These are phyloP conservation scores for Polypedilum vanderplanki DNA, from an alignment of 1,140 invertebrate species.

Conservation along the genomic window DNA sequence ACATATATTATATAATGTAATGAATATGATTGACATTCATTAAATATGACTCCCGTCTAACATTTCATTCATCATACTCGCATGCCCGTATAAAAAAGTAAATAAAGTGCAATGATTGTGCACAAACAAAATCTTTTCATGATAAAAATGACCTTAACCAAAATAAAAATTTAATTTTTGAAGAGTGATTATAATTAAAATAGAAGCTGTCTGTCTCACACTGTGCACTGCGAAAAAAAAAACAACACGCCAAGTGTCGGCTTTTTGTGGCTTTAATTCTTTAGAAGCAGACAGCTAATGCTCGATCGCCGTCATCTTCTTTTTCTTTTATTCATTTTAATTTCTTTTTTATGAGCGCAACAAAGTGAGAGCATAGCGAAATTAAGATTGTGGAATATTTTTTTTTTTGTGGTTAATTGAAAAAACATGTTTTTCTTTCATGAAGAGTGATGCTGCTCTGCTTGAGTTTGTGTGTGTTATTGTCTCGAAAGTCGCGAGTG, in stretches of 20 bases:
- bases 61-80: neutral
- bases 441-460: neutral
- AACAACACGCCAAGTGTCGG: slow-evolving; percentile 9
- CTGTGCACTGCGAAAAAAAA: too few species aligned
- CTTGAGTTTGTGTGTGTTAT: neutral
- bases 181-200: too few species aligned
- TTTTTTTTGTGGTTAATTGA: slow-evolving; percentile 3
- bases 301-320: neutral
- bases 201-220: too few species aligned
- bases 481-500: neutral
- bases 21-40: slow-evolving; percentile 14
- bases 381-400: slow-evolving; percentile 3
- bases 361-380: slow-evolving; percentile 16
- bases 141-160: neutral
- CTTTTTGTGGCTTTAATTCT: slow-evolving; percentile 7
- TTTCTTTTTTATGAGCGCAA: neutral
- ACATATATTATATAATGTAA: neutral
- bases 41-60: neutral
- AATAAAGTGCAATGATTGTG: slow-evolving; percentile 1
- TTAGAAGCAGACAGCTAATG: neutral
- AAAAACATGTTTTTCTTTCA: neutral
- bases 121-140: neutral
- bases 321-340: neutral
- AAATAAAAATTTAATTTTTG: neutral
- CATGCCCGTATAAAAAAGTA: neutral